Percentiles rank a stretch among this genome's conserved stretches.
Conservation (phyloP, 2,888 invertebrate species). For the Asteroscopus sphinx region DNA sequence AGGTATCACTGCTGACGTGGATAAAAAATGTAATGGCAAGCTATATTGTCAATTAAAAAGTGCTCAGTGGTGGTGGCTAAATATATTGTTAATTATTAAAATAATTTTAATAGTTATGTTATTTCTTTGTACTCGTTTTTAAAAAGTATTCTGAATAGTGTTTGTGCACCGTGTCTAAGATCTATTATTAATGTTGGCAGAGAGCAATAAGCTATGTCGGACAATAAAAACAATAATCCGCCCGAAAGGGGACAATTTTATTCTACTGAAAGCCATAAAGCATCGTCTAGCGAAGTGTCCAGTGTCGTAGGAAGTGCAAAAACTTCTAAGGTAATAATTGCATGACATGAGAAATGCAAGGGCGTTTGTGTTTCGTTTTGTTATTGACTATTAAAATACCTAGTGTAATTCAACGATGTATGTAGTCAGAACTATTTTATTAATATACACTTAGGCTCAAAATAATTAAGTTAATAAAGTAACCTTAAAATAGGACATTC, state of each 20-base stretch:
- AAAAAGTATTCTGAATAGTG: slow-evolving; percentile 40
- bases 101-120: slow-evolving; percentile 36
- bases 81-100: slow-evolving; percentile 65
- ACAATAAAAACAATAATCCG: slow-evolving; percentile 80
- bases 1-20: slow-evolving; percentile 65
- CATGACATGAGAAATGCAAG: slow-evolving; percentile 37
- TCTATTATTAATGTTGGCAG: slow-evolving; percentile 79
- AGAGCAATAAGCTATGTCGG: slow-evolving; percentile 80
- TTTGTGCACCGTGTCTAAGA: slow-evolving; percentile 46
- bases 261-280: slow-evolving; percentile 75
- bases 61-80: slow-evolving; percentile 80
- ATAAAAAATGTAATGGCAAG: slow-evolving; percentile 59
- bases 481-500: slow-evolving; percentile 9
- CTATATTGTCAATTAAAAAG: slow-evolving; percentile 63
- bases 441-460: not conserved
- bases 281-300: slow-evolving; percentile 75
- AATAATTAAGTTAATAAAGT: not conserved
- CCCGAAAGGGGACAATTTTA: slow-evolving; percentile 76
- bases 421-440: slow-evolving; percentile 20
- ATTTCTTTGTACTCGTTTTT: slow-evolving; percentile 41
- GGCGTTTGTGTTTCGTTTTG: slow-evolving; percentile 41
- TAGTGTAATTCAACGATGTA: slow-evolving; percentile 42
- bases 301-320: slow-evolving; percentile 78
- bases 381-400: slow-evolving; percentile 36
- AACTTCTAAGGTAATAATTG: slow-evolving; percentile 74